A percentile compares a stretch with the other conserved stretches of the same genome.
Evolutionary conservation across 2,888 invertebrate species (phyloP).

Genomic region (Thereva nobilitata): DNA sequence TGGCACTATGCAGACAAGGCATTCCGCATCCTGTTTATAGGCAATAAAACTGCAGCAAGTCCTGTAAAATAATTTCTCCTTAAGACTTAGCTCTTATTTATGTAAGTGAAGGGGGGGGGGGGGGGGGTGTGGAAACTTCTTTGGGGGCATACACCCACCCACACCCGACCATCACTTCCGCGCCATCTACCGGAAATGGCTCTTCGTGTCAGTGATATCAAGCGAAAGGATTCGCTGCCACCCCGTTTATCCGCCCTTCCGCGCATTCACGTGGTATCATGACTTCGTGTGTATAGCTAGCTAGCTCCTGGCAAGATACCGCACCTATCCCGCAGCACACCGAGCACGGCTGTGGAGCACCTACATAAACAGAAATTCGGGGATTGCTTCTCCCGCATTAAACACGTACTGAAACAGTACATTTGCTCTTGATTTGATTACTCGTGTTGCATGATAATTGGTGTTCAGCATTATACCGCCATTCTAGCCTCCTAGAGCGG

Average conservation of each 20-base stretch:
- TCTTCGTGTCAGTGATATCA: too few relatives aligned
- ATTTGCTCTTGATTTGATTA: constrained; percentile 43
- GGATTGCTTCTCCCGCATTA: constrained; percentile 36
- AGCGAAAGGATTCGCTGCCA: neutral
- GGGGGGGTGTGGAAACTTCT: constrained; percentile 37
- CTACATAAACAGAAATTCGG: constrained; percentile 16
- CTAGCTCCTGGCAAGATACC: constrained; percentile 7
- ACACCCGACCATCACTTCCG: neutral
- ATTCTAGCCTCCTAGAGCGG: neutral
- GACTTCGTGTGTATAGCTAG: too few relatives aligned
- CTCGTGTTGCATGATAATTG: constrained; percentile 43
- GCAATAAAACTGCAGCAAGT: constrained; percentile 33
- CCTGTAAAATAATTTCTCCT: constrained; percentile 31
- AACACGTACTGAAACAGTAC: constrained; percentile 42
- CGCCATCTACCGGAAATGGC: neutral
- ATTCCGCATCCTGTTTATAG: constrained; percentile 27
- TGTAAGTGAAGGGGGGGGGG: too few relatives aligned
- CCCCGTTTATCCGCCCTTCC: neutral
- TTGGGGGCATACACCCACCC: neutral
- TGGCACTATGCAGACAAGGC: constrained; percentile 19
- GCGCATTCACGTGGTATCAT: too few relatives aligned
- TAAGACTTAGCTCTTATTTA: constrained; percentile 40
- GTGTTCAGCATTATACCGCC: constrained; percentile 21
- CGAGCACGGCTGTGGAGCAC: constrained; percentile 8
- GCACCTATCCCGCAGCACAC: constrained; percentile 7